phyloP scores from a whole-genome alignment of 2,797 vertebrate genomes.

The Dallia pectoralis region DNA sequence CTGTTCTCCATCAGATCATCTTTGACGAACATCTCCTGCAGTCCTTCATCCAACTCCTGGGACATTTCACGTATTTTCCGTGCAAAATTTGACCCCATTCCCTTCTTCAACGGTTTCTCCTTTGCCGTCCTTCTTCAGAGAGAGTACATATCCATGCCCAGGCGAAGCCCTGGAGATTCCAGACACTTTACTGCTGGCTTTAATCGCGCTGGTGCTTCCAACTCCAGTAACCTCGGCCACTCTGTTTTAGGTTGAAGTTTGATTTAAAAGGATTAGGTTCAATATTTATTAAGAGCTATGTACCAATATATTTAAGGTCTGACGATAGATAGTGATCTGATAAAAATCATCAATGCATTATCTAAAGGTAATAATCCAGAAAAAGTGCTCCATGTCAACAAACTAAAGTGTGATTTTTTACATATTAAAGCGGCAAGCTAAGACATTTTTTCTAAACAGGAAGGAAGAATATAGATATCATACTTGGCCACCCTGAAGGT shows the following conservation, averaged over 20 bases:
- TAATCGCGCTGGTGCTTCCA: not conserved
- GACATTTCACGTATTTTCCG: conserved; percentile 18
- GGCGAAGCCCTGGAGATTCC: conserved; percentile 41
- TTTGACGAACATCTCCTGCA: conserved; percentile 24
- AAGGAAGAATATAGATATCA: not conserved
- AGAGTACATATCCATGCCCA: conserved; percentile 41
- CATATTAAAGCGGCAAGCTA: too few relatives aligned
- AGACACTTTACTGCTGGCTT: conserved; percentile 4
- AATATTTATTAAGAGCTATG: too few relatives aligned
- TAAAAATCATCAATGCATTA: too few relatives aligned
- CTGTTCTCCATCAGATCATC: not conserved
- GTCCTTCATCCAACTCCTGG: not conserved
- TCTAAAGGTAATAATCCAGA: too few relatives aligned
- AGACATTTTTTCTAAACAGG: not conserved
- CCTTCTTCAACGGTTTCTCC: conserved; percentile 39
- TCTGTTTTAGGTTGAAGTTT: not conserved
- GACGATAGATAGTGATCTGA: too few relatives aligned
- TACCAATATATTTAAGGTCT: too few relatives aligned
- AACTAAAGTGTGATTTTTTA: too few relatives aligned
- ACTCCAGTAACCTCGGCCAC: not conserved
- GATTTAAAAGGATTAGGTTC: not conserved
- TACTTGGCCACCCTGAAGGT: not conserved
- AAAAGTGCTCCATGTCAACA: too few relatives aligned
- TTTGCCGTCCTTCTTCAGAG: conserved; percentile 7
- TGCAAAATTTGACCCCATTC: conserved; percentile 27